Evolutionary conservation across 2,888 invertebrate species (phyloP), one percentile per base, ranked within the genome.

Genomic region (Ophion ellenae): DNA sequence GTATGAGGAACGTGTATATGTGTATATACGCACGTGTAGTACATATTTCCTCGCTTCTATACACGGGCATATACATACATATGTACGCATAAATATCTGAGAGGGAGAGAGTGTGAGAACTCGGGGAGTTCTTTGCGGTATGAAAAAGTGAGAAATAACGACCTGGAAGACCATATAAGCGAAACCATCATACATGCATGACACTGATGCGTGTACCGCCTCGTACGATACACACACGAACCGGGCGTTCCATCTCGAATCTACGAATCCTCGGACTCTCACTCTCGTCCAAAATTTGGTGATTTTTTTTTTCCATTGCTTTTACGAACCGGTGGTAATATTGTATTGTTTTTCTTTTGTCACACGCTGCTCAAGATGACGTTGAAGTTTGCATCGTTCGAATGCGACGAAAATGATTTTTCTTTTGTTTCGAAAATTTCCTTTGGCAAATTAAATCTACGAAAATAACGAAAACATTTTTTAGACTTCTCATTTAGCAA

Each of bases 61-160:
- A 64, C 53, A 45, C n/a, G 3, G 20, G 5, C 28, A 20, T 4
- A 67, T 73, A 36, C 2, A 47, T 45, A 20, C 7, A 59, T 9
- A 24, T 40, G 20, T 61, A 20, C 17, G 28, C 24, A 59, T 28
- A 20, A 70, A 63, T 63, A 28, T 74, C 7, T 40, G 14, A 14
- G 14, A 14, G 40, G 73, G 66, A 81, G 59, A 70, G 79, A 67
- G 75, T 81, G 61, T 74, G 64, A 67, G 81, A 75, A 66, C 47
- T 75, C 57, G 67, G 74, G 74, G 81, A 75, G 75, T 28, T 75
- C 81, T 71, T 73, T 66, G 73, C 80, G 71, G 63, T 45, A 57
- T 53, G 20, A 70, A 80, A 47, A 63, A 78, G 69, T 67, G 71
- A 79, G 73, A 80, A 80, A 80, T 64, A 53, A 79, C 70, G 80